Percentiles rank a stretch among this genome's conserved stretches.
phyloP scores from a whole-genome alignment of 2,888 invertebrate species.

The Oscheius myriophilus region DNA sequence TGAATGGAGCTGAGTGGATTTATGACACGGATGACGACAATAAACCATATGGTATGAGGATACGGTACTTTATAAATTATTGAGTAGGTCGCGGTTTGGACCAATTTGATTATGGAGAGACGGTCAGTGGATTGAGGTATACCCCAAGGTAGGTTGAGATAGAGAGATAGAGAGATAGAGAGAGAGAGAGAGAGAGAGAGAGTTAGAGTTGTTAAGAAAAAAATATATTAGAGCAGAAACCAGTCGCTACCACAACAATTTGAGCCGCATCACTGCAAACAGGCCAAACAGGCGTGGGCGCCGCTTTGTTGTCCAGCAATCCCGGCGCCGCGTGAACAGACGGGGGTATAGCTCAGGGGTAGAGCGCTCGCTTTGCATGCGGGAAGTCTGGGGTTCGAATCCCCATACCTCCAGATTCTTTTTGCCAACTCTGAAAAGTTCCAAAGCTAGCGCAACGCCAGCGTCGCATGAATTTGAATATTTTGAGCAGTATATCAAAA shows the following conservation, averaged over 20 bases:
- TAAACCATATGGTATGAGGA: constrained; percentile 27
- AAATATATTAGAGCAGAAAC: too few relatives aligned
- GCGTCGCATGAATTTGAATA: too few relatives aligned
- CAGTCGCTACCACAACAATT: too few relatives aligned
- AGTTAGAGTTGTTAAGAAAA: neutral
- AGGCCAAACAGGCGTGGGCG: too few relatives aligned
- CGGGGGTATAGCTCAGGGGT: constrained; percentile 12
- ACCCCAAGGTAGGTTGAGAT: constrained; percentile 1
- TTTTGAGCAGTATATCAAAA: too few relatives aligned
- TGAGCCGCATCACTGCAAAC: too few relatives aligned
- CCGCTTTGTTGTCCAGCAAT: too few relatives aligned
- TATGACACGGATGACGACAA: constrained; percentile 46
- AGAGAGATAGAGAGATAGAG: neutral
- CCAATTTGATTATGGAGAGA: constrained; percentile 39
- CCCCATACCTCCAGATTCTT: constrained; percentile 11
- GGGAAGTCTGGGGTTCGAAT: constrained; percentile 9
- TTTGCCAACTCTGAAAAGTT: too few relatives aligned
- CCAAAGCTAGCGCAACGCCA: too few relatives aligned
- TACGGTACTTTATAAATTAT: neutral
- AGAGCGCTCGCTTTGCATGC: constrained; percentile 13
- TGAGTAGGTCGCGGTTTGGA: constrained; percentile 40
- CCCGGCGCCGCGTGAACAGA: too few relatives aligned
- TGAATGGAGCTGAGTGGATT: constrained; percentile 39
- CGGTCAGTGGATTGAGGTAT: constrained; percentile 33
- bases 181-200: neutral